phyloP scores from a whole-genome alignment of 2,888 invertebrate genomes.

The Napeogenes inachia region DNA sequence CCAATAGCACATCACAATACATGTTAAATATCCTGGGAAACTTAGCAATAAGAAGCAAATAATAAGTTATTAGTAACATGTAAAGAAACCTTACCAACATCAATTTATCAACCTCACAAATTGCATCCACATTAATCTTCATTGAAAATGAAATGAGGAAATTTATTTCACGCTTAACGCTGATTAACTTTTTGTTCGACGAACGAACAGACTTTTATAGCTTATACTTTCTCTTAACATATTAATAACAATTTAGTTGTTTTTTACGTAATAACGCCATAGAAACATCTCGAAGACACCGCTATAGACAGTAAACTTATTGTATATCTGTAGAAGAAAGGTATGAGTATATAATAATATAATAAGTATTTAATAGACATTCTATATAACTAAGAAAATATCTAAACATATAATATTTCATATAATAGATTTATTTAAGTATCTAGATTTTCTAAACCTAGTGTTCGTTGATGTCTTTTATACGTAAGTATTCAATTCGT shows the following conservation, averaged over 20 bases:
- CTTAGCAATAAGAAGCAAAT: too few relatives aligned
- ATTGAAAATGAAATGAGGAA: constrained; percentile 30
- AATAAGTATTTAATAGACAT: too few relatives aligned
- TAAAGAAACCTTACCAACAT: constrained; percentile 9
- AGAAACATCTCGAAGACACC: too few relatives aligned
- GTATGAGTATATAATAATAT: too few relatives aligned
- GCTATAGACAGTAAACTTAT: too few relatives aligned
- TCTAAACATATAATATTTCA: too few relatives aligned
- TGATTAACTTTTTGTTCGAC: constrained; percentile 20
- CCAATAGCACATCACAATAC: too few relatives aligned
- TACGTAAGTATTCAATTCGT: constrained; percentile 9
- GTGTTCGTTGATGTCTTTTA: constrained; percentile 34
- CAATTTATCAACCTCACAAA: constrained; percentile 22
- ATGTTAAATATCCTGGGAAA: too few relatives aligned
- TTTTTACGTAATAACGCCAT: not conserved
- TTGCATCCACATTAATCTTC: constrained; percentile 28
- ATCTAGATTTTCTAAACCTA: not conserved
- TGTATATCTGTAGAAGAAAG: too few relatives aligned
- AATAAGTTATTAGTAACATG: too few relatives aligned
- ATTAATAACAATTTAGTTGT: not conserved
- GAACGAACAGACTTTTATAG: constrained; percentile 2
- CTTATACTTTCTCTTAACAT: constrained; percentile 1
- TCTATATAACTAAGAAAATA: too few relatives aligned
- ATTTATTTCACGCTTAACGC: constrained; percentile 20
- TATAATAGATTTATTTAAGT: too few relatives aligned